A percentile compares a stretch with the other conserved stretches of the same genome.
Conservation (phyloP, 2,113 vertebrate genomes). For the Dasypus novemcinctus region DNA sequence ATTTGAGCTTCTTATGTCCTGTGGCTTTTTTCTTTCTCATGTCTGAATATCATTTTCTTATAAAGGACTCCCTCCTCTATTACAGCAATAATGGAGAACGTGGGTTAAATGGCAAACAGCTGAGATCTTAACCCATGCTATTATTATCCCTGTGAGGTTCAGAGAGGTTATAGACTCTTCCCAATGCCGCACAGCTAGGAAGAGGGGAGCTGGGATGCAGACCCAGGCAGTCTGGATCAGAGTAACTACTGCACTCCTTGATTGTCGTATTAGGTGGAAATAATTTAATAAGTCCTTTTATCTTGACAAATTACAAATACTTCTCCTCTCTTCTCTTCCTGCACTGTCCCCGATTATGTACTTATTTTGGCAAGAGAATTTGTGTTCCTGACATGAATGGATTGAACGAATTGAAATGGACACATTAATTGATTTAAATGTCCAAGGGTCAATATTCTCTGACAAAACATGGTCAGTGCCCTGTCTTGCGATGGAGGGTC, state of each 20-base stretch:
- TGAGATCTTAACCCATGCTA: neutral
- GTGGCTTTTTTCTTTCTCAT: no score
- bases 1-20: no score
- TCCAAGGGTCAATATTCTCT: neutral
- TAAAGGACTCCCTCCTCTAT: neutral
- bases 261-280: neutral
- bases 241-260: neutral
- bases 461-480: neutral
- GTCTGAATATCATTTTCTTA: no score
- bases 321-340: neutral
- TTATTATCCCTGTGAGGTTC: neutral
- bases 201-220: neutral
- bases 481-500: neutral
- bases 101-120: neutral
- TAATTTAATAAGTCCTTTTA: conserved; percentile 18
- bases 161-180: neutral
- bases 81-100: neutral
- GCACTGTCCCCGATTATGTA: neutral
- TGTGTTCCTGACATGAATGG: conserved; percentile 24
- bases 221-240: neutral
- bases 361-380: conserved; percentile 27
- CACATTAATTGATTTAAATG: conserved; percentile 48
- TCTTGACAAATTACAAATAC: neutral
- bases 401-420: neutral
- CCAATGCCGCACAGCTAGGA: neutral